phyloP scores from a whole-genome alignment of 2,113 vertebrate species.

The Ophthalmolycus amberensis region DNA sequence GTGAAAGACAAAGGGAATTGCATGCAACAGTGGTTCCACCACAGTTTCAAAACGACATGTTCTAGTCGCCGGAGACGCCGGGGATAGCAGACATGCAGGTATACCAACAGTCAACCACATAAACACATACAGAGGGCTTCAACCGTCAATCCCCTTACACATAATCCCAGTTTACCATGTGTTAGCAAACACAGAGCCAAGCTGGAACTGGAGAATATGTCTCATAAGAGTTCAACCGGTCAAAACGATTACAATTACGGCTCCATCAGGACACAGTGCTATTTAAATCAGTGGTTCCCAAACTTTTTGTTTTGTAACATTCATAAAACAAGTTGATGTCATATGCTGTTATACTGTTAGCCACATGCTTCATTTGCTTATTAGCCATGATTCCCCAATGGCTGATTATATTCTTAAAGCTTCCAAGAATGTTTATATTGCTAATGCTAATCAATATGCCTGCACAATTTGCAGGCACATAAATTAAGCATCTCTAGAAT shows the following conservation, averaged over 20 bases:
- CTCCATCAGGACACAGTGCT: not conserved
- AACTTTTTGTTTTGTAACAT: not conserved
- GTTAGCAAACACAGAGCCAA: slow-evolving; percentile 45
- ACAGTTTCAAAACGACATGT: not conserved
- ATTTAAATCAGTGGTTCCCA: not conserved
- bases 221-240: slow-evolving; percentile 12
- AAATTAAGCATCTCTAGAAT: not conserved
- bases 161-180: slow-evolving; percentile 61
- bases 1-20: not conserved
- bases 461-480: not conserved
- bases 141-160: slow-evolving; percentile 42
- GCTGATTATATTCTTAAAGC: not conserved
- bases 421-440: not conserved
- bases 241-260: not conserved
- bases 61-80: not conserved
- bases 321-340: not conserved
- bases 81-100: slow-evolving; percentile 22
- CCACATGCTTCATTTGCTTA: slow-evolving; percentile 4
- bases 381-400: not conserved
- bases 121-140: slow-evolving; percentile 13
- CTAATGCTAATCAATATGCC: not conserved
- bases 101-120: not conserved
- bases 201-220: slow-evolving; percentile 44
- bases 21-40: not conserved
- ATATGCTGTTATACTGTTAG: not conserved